Percentiles rank a stretch among this genome's conserved stretches.
Evolutionary conservation across 2,888 invertebrate species (phyloP).

Genomic region (Eupithecia subumbrata): DNA sequence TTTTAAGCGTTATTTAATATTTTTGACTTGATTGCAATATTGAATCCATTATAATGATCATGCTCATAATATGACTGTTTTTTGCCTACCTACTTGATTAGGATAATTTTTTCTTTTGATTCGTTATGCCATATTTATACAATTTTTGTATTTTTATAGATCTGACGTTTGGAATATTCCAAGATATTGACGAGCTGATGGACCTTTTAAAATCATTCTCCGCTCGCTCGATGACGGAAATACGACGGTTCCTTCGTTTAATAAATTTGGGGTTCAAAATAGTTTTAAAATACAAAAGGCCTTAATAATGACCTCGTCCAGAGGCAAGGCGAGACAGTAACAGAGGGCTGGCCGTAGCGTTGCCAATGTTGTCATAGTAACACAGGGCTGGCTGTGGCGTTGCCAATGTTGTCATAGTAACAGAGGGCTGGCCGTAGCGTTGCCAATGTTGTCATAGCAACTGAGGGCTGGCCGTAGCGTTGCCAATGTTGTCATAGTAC

Average conservation of each 20-base stretch:
- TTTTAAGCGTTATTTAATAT: not conserved
- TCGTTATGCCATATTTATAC: slow-evolving; percentile 9
- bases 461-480: slow-evolving; percentile 21
- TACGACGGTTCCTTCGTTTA: slow-evolving; percentile 8
- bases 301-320: slow-evolving; percentile 16
- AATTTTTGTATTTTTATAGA: slow-evolving; percentile 21
- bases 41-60: not conserved
- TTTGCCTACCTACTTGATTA: not conserved
- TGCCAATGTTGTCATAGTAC: slow-evolving; percentile 40
- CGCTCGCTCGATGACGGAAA: not conserved
- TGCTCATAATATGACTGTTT: not conserved
- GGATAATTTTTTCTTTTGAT: not conserved
- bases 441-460: slow-evolving; percentile 30
- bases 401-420: slow-evolving; percentile 30
- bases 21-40: not conserved
- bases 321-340: slow-evolving; percentile 21
- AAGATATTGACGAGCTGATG: slow-evolving; percentile 1
- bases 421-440: slow-evolving; percentile 19
- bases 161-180: slow-evolving; percentile 19
- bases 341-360: slow-evolving; percentile 19
- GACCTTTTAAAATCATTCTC: not conserved
- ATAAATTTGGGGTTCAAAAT: slow-evolving; percentile 24
- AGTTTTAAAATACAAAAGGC: slow-evolving; percentile 29
- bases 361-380: slow-evolving; percentile 39
- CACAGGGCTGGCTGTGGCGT: slow-evolving; percentile 19